These are phyloP conservation scores for Electrophaes corylata DNA, from an alignment of 2,888 invertebrate genomes.

Conservation along the genomic window DNA sequence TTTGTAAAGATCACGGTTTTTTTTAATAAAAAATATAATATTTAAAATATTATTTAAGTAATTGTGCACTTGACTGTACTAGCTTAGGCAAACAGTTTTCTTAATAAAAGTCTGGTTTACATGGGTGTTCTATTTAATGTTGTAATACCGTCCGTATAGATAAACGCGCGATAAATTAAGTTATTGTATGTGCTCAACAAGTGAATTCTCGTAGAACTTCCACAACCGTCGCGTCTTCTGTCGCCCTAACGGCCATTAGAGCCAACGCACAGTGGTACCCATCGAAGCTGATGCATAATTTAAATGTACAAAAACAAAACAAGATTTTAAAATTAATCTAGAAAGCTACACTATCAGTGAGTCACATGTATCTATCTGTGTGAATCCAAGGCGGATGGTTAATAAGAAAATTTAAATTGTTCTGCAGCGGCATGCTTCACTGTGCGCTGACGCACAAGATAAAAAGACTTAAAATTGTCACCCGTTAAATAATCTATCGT, in stretches of 20 bases:
- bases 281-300: too few species aligned
- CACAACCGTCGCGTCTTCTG: not conserved
- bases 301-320: too few species aligned
- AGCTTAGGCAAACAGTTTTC: not conserved
- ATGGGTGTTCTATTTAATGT: slow-evolving; percentile 36
- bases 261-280: too few species aligned
- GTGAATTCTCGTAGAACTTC: not conserved
- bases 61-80: not conserved
- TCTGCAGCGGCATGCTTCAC: too few species aligned
- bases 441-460: too few species aligned
- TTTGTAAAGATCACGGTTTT: not conserved
- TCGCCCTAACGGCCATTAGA: too few species aligned
- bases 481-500: not conserved
- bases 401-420: too few species aligned
- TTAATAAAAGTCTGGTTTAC: not conserved
- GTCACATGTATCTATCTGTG: too few species aligned
- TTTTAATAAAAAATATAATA: not conserved
- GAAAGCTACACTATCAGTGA: too few species aligned
- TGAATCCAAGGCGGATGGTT: too few species aligned
- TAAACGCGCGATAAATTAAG: slow-evolving; percentile 27
- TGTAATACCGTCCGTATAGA: slow-evolving; percentile 39
- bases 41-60: not conserved
- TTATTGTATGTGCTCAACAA: not conserved
- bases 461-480: too few species aligned
- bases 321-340: too few species aligned